phyloP scores from a whole-genome alignment of 2,888 invertebrate genomes.

The Athalia rosae region DNA sequence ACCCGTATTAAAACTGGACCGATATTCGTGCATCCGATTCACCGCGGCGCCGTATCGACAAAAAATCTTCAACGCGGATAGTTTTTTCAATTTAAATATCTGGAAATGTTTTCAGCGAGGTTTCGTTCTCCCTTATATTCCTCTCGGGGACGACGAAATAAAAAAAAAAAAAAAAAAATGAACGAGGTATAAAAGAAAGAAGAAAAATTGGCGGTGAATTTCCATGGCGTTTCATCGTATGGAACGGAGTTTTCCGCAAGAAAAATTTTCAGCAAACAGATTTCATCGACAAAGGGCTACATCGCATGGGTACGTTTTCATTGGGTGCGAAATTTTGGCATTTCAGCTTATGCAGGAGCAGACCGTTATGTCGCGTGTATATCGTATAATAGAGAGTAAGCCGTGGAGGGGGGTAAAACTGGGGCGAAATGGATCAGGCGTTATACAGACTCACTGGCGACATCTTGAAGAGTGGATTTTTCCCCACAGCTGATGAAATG shows the following conservation, averaged over 20 bases:
- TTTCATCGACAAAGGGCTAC: slow-evolving; percentile 10
- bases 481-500: slow-evolving; percentile 78
- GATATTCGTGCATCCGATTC: not conserved
- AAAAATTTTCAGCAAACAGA: slow-evolving; percentile 4
- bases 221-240: not conserved
- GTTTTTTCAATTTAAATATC: too few relatives aligned
- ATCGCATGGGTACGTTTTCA: slow-evolving; percentile 24
- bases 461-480: slow-evolving; percentile 77
- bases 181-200: too few relatives aligned
- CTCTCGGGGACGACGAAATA: too few relatives aligned
- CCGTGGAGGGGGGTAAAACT: slow-evolving; percentile 46
- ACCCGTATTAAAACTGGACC: not conserved
- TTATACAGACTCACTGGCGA: slow-evolving; percentile 76
- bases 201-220: not conserved
- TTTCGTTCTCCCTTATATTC: too few relatives aligned
- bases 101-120: too few relatives aligned
- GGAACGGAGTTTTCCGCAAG: slow-evolving; percentile 21
- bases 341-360: not conserved
- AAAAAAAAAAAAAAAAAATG: too few relatives aligned
- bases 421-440: slow-evolving; percentile 47
- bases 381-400: not conserved
- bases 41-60: not conserved
- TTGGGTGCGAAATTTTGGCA: not conserved
- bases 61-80: too few relatives aligned
- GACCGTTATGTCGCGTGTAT: not conserved